Percentiles rank a stretch among this genome's conserved stretches.
These are phyloP conservation scores for Lasius fuliginosus DNA, from an alignment of 2,888 invertebrate genomes.

Conservation along the genomic window DNA sequence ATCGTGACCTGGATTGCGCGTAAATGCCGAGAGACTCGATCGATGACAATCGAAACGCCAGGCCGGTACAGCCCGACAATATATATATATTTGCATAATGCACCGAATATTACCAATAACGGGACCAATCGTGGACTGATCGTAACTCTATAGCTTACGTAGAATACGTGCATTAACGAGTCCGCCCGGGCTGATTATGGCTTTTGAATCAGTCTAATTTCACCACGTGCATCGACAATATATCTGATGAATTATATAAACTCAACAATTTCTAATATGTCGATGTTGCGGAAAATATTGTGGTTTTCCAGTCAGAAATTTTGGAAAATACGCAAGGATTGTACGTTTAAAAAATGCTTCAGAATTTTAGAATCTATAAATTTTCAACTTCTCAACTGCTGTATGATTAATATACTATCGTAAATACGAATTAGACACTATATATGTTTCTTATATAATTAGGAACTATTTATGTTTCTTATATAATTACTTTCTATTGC, in stretches of 20 bases:
- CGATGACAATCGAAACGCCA: slow-evolving; percentile 46
- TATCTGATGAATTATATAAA: slow-evolving; percentile 7
- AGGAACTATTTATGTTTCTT: not conserved
- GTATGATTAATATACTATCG: not conserved
- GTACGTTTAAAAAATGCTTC: slow-evolving; percentile 1
- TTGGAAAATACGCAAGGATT: not conserved
- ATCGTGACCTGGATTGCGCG: slow-evolving; percentile 27
- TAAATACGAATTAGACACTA: not conserved
- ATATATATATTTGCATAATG: slow-evolving; percentile 59
- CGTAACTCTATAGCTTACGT: slow-evolving; percentile 37
- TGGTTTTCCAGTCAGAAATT: not conserved
- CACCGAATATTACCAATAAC: slow-evolving; percentile 54
- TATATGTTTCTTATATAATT: not conserved
- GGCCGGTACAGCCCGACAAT: slow-evolving; percentile 22
- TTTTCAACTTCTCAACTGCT: not conserved
- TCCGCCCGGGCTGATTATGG: slow-evolving; percentile 8
- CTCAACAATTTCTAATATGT: not conserved
- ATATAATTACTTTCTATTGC: not conserved
- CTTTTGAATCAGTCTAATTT: slow-evolving; percentile 50
- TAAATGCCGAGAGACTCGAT: slow-evolving; percentile 33
- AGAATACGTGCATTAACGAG: slow-evolving; percentile 47
- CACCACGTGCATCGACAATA: not conserved
- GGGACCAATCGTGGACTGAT: slow-evolving; percentile 48
- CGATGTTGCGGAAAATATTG: not conserved
- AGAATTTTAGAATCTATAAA: not conserved